Conservation (phyloP, 30 jellyfish, hydroid and myxozoan species). For the Pelagia noctiluca region DNA sequence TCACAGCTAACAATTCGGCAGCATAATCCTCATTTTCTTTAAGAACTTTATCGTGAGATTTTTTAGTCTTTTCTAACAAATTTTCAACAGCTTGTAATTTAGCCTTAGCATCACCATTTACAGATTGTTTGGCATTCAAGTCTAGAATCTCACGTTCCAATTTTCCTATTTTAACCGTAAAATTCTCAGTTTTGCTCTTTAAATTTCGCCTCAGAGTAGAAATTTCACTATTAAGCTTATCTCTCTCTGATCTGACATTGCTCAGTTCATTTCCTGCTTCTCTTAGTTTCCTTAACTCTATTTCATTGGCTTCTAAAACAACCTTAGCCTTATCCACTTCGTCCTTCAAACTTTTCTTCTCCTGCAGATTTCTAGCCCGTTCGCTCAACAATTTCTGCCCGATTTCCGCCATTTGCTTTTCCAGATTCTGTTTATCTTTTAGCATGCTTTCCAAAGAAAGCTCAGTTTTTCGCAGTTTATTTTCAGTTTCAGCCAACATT, state of each 20-base stretch:
- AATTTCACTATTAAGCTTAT: neutral
- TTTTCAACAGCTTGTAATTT: neutral
- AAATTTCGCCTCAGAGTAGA: neutral
- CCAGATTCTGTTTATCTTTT: conserved; percentile 37
- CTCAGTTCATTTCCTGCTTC: neutral
- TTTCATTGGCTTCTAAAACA: conserved; percentile 17
- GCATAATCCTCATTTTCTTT: conserved; percentile 9
- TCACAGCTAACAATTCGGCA: conserved; percentile 12
- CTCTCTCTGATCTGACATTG: conserved; percentile 5
- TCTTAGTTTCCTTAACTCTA: neutral
- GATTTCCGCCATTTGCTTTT: conserved; percentile 48
- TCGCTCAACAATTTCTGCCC: conserved; percentile 48
- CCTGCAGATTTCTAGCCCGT: conserved; percentile 28
- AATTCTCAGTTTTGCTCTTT: neutral
- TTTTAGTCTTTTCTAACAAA: neutral
- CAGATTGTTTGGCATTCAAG: neutral
- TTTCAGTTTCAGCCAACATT: neutral
- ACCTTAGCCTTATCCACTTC: conserved; percentile 2
- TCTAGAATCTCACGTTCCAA: neutral
- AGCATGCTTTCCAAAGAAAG: neutral
- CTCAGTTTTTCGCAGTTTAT: neutral
- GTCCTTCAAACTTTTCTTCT: conserved; percentile 26
- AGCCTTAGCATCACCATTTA: neutral
- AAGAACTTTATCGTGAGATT: neutral
- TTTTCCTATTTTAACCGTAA: conserved; percentile 3